Conservation (phyloP, 2,113 vertebrate species). For the Pangasianodon gigas region DNA sequence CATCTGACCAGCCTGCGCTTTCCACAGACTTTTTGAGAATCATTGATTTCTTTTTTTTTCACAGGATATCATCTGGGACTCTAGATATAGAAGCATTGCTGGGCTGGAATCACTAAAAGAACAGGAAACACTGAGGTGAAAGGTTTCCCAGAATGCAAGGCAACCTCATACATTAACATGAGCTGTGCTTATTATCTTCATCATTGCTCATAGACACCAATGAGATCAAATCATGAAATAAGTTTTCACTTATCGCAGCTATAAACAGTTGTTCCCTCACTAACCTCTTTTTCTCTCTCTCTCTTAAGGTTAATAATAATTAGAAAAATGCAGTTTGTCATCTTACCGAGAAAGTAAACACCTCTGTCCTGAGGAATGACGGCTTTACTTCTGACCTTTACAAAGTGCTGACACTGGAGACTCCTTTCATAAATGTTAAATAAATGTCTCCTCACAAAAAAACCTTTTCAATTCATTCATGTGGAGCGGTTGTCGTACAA, state of each 20-base stretch:
- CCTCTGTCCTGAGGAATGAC: neutral
- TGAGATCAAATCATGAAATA: neutral
- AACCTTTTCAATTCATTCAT: neutral
- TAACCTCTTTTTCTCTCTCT: neutral
- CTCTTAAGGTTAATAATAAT: neutral
- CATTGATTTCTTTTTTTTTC: slow-evolving; percentile 66
- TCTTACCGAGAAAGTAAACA: neutral
- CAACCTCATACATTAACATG: neutral
- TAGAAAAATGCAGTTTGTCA: neutral
- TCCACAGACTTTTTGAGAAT: slow-evolving; percentile 61
- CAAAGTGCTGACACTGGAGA: neutral
- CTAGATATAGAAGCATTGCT: slow-evolving; percentile 7
- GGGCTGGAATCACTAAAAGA: slow-evolving; percentile 42
- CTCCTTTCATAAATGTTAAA: neutral
- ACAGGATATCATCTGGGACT: slow-evolving; percentile 67
- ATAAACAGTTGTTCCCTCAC: no score
- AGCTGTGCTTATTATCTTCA: neutral
- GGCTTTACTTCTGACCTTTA: neutral
- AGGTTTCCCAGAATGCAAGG: slow-evolving; percentile 4
- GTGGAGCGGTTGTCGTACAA: neutral
- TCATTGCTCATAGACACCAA: neutral
- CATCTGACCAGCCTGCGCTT: slow-evolving; percentile 54
- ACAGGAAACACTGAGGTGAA: neutral
- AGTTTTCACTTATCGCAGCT: no score
- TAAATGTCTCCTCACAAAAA: neutral